Evolutionary conservation across 2,888 invertebrate species (phyloP).

Genomic region (Petrolisthes manimaculis): DNA sequence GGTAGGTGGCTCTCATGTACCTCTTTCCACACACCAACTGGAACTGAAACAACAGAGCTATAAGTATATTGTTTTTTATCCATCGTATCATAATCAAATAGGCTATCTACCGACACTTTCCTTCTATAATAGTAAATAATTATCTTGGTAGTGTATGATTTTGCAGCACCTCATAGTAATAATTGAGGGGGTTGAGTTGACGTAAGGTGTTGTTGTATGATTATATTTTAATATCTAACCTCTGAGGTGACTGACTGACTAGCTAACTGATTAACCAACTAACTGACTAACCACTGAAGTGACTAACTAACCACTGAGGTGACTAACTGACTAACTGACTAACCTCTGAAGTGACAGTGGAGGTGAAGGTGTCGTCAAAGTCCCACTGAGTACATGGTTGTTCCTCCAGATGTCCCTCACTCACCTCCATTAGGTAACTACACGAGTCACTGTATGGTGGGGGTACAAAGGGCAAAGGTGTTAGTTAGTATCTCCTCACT

Average conservation of each 20-base stretch:
- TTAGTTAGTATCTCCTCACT: too few species aligned
- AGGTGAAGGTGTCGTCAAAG: too few species aligned
- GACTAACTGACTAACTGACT: neutral
- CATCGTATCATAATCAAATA: neutral
- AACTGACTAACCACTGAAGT: neutral
- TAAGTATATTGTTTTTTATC: neutral
- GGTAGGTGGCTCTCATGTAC: constrained; percentile 50
- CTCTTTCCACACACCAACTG: constrained; percentile 39
- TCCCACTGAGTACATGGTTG: neutral
- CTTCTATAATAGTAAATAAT: too few species aligned
- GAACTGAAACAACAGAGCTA: constrained; percentile 33
- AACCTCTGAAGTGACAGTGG: too few species aligned
- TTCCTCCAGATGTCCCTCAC: neutral
- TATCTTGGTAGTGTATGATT: too few species aligned
- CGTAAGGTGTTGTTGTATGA: too few species aligned
- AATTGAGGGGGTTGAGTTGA: too few species aligned
- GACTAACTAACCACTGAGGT: neutral
- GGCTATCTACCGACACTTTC: neutral
- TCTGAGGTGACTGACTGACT: neutral
- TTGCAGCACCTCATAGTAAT: too few species aligned
- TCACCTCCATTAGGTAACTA: too few species aligned
- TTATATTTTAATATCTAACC: neutral
- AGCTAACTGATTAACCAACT: neutral
- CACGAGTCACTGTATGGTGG: too few species aligned
- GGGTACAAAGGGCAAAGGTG: too few species aligned